Conservation (phyloP, 2,797 vertebrate species). For the Gambelia wislizenii region DNA sequence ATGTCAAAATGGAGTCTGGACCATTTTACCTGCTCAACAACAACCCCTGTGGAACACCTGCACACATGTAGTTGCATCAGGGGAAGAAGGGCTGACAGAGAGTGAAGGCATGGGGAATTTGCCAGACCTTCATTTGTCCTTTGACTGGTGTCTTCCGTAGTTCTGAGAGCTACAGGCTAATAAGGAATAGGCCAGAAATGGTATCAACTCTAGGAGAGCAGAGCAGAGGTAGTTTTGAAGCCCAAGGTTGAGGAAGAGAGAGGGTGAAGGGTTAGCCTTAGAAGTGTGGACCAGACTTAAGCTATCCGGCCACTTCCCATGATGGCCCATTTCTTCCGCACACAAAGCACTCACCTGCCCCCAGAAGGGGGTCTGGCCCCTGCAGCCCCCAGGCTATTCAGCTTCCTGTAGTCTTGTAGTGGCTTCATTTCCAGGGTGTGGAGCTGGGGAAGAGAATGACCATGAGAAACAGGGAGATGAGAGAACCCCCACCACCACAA, state of each 20-base stretch:
- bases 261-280: background rate
- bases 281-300: background rate
- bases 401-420: constrained; percentile 72
- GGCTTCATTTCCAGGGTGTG: constrained; percentile 75
- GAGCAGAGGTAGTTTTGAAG: background rate
- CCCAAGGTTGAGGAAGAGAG: background rate
- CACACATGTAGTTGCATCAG: too few species aligned
- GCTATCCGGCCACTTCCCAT: background rate
- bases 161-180: too few species aligned
- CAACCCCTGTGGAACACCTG: too few species aligned
- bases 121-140: background rate
- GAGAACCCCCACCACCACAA: background rate
- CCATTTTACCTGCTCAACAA: background rate
- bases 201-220: background rate
- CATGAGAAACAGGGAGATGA: rapidly evolving
- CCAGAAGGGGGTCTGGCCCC: constrained; percentile 61
- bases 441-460: constrained; percentile 40
- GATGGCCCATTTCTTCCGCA: background rate
- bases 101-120: background rate
- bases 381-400: constrained; percentile 63
- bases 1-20: background rate
- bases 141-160: background rate
- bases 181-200: background rate
- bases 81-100: too few species aligned
- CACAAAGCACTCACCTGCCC: constrained; percentile 59